Evolutionary conservation across 2,888 invertebrate species (phyloP), one percentile per base, ranked within the genome.

Genomic region (Heliconius cydno): DNA sequence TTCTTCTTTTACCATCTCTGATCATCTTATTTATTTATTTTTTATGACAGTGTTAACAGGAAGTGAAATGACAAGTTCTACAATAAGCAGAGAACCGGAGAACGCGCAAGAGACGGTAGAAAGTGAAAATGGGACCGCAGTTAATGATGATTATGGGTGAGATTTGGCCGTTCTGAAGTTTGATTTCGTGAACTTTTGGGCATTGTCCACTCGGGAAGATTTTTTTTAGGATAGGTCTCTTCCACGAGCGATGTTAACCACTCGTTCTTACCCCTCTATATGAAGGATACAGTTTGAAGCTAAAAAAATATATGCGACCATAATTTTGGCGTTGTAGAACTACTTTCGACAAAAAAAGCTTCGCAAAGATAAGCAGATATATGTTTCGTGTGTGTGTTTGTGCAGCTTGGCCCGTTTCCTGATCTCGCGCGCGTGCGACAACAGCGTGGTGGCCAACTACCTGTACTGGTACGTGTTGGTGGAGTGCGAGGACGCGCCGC

Each of bases 391-490:
- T 46, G 46, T 38, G 12, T 28, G 30, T 15, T 9, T 22, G 67
- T 3, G 57, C 73, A 73, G 73, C 15, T 95, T 99, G 74, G 98
- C 98, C 0, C 97, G 98, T 76, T 99, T 99, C 95, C 96, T 99
- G 22, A 98, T 99, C 84, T 96, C 96, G 76, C 96, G 99, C 78
- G 98, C 99, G 0, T 98, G 98, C 90, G 96, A 96, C 87, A 99
- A 99, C 95, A 96, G 97, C 75, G 97, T 96, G 25, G 94, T 99
- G 71, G 99, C 99, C 73, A 99, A 99, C 95, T 99, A 99, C 92
- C 97, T 99, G 85, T 99, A 98, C 94, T 99, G 99, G 99, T 98
- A 98, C 94, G 95, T 99, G 84, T 96, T 97, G 80, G 98, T 99
- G 82, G 99, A 99, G 93, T 98, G 98, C 90, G 99, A 99, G 92